A percentile compares a stretch with the other conserved stretches of the same genome.
phyloP scores from a whole-genome alignment of 2,113 vertebrate species.

The Castor canadensis region DNA sequence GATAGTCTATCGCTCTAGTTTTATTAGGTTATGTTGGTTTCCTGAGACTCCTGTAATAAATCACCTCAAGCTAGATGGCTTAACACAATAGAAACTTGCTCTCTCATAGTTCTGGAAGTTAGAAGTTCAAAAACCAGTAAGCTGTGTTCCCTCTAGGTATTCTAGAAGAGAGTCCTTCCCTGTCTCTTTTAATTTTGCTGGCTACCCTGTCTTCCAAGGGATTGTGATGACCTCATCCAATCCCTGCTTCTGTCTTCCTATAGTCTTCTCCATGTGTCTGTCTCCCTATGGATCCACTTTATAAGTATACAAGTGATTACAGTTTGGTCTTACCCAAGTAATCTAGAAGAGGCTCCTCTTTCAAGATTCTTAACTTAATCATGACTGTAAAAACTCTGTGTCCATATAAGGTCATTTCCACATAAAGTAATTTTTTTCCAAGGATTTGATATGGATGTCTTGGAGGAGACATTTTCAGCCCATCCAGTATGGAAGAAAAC shows the following conservation, averaged over 20 bases:
- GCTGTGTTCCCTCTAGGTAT: background rate
- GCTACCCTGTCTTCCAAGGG: background rate
- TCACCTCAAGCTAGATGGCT: background rate
- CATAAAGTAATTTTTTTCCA: background rate
- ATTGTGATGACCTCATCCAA: fast-evolving
- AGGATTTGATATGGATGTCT: background rate
- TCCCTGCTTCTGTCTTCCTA: background rate
- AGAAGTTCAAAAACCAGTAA: background rate
- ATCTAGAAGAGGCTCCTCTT: background rate
- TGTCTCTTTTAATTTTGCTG: too few species aligned
- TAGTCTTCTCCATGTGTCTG: fast-evolving
- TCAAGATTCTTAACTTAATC: background rate
- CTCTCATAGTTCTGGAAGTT: background rate
- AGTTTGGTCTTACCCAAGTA: too few species aligned
- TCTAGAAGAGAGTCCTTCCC: background rate
- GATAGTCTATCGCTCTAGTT: background rate
- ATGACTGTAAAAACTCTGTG: background rate
- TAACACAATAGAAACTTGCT: background rate
- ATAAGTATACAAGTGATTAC: background rate
- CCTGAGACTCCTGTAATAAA: background rate
- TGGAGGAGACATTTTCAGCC: background rate
- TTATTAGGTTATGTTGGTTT: background rate
- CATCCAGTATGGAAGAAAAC: background rate
- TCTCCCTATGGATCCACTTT: fast-evolving
- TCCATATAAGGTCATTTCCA: too few species aligned